Evolutionary conservation across 2,797 vertebrate species (phyloP), one percentile per base, ranked within the genome.

Genomic region (Tragelaphus oryx): DNA sequence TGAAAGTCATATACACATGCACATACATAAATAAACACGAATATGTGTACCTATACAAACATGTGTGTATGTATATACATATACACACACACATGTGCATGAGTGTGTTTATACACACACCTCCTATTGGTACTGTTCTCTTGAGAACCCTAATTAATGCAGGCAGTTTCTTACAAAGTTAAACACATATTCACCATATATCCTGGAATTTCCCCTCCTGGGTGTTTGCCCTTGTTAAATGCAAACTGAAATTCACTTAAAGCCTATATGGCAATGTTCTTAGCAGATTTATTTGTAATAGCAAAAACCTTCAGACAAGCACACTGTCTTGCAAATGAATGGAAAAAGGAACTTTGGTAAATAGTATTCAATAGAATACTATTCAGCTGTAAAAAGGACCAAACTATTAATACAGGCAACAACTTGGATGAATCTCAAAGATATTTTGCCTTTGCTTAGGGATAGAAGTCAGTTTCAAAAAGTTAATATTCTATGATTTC

Each of bases 1-100:
- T n/a, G 26, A 46, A n/a, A 87, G 37, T 46, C 37, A 87, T 24
- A 57, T 3, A 55, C 8, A 33, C 13, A 8, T 44, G 26, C n/a
- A 20, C 26, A 71, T 30, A 28, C 37, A 74, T 74, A 22, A 18
- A 87, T 22, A 20, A 54, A 2, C 26, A 5, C 18, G 50, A 22
- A 9, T 86, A 0, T 30, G 13, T 22, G 16, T 74, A 54, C 17
- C 54, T 44, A 74, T 8, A 55, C 52, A 46, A 20, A n/a, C 37
- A 10, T 28, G 7, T 20, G 8, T 37, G 33, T 5, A 9, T 83
- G 3, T 30, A 13, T 7, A 14, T 7, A 14, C 1, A 59, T 0
- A 14, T 5, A 60, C 12, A 30, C 28, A 30, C 8, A 16, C 1
- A 6, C 0, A 1, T 13, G 33, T 24, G 22, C 0, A 1, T 48